Evolutionary conservation across 2,888 invertebrate species (phyloP).

Genomic region (Xestoiulus laeticollis): DNA sequence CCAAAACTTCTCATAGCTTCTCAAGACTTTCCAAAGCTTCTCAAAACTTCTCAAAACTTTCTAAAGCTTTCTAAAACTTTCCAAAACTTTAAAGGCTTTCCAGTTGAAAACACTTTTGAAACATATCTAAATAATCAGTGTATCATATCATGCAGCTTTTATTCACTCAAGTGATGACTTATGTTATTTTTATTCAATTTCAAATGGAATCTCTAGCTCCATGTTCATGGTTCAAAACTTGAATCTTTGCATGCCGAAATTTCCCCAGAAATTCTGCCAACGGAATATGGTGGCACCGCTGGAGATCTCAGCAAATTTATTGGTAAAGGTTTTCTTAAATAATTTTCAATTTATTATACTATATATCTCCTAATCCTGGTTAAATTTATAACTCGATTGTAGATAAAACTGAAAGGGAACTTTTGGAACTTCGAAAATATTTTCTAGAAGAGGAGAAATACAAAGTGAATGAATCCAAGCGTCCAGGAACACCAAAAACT

Average conservation of each 20-base stretch:
- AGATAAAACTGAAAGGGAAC: conserved; percentile 56
- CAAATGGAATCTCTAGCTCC: conserved; percentile 60
- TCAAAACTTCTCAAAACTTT: no score
- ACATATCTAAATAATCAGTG: no score
- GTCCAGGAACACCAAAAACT: conserved; percentile 79
- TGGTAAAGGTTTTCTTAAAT: neutral
- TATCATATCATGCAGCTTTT: no score
- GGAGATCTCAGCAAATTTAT: conserved; percentile 58
- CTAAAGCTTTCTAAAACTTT: no score
- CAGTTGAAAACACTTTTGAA: no score
- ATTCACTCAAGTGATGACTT: no score
- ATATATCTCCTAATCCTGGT: neutral
- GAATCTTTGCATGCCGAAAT: conserved; percentile 67
- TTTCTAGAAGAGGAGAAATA: conserved; percentile 67
- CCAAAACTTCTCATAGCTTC: no score
- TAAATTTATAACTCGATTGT: no score
- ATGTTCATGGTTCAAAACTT: conserved; percentile 68
- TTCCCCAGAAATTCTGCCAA: conserved; percentile 68
- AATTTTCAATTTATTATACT: neutral
- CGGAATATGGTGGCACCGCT: conserved; percentile 70
- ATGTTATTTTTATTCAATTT: neutral
- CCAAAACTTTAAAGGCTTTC: no score
- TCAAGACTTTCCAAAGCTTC: no score
- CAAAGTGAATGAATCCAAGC: conserved; percentile 77
- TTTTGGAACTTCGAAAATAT: conserved; percentile 66